Evolutionary conservation across 2,888 invertebrate species (phyloP).

Genomic region (Heteropelma amictum): DNA sequence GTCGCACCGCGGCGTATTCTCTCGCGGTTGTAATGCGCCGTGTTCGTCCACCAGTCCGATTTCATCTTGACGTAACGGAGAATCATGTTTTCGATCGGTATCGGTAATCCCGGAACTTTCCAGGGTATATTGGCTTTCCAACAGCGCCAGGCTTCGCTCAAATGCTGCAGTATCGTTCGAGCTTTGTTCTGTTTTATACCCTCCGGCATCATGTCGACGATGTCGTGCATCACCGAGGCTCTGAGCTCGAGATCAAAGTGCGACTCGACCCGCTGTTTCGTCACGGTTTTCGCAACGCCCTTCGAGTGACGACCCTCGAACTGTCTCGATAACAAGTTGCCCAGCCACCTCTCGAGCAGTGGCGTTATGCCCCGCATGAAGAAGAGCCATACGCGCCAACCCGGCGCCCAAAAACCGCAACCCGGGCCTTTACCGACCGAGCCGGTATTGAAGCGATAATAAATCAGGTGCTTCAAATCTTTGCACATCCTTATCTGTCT

Average conservation of each 20-base stretch:
- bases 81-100: conserved; percentile 99
- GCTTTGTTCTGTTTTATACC: conserved; percentile 99
- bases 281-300: conserved; percentile 99
- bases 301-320: conserved; percentile 99
- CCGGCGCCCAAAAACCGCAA: conserved; percentile 99
- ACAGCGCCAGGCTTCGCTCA: conserved; percentile 99
- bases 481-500: conserved; percentile 99
- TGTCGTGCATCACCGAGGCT: conserved; percentile 98
- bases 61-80: conserved; percentile 99
- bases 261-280: conserved; percentile 99
- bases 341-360: conserved; percentile 98
- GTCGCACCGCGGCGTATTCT: conserved; percentile 99
- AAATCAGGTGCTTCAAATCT: conserved; percentile 99
- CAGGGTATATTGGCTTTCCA: conserved; percentile 99
- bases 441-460: conserved; percentile 99
- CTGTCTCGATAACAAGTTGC: conserved; percentile 97
- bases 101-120: conserved; percentile 99
- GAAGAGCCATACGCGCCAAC: conserved; percentile 99
- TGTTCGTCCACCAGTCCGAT: conserved; percentile 99
- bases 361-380: conserved; percentile 99
- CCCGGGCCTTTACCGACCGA: conserved; percentile 99
- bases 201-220: conserved; percentile 99
- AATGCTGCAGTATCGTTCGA: conserved; percentile 97
- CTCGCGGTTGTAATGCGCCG: conserved; percentile 99
- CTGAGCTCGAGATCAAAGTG: conserved; percentile 99